Conservation (phyloP, 1,140 invertebrate genomes). For the Notospermus geniculatus region DNA sequence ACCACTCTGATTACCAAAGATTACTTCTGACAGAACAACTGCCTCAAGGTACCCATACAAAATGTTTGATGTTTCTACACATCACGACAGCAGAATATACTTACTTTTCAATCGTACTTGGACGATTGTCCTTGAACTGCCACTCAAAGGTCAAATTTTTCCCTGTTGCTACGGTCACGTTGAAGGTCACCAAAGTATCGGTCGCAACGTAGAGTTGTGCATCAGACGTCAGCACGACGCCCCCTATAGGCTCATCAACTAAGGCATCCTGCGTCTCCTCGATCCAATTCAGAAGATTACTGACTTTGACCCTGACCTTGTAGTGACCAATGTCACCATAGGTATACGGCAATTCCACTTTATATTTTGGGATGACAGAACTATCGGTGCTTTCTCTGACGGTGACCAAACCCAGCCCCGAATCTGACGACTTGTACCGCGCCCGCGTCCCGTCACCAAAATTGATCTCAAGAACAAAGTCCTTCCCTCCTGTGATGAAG, state of each 20-base stretch:
- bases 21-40: too few relatives aligned
- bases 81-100: too few relatives aligned
- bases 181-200: slow-evolving; percentile 18
- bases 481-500: slow-evolving; percentile 10
- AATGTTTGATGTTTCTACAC: too few relatives aligned
- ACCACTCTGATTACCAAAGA: too few relatives aligned
- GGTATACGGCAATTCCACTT: slow-evolving; percentile 13
- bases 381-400: background rate
- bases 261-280: background rate
- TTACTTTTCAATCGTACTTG: slow-evolving; percentile 15
- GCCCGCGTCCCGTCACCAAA: slow-evolving; percentile 22
- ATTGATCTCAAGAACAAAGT: slow-evolving; percentile 18
- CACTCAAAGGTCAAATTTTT: slow-evolving; percentile 26
- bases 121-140: slow-evolving; percentile 16
- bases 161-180: slow-evolving; percentile 24
- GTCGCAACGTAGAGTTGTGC: slow-evolving; percentile 12
- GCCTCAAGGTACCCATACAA: too few relatives aligned
- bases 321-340: slow-evolving; percentile 20
- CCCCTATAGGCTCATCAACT: slow-evolving; percentile 27
- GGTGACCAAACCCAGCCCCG: background rate
- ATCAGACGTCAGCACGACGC: slow-evolving; percentile 15
- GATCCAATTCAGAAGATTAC: slow-evolving; percentile 20
- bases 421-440: background rate
- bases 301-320: slow-evolving; percentile 21
- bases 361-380: slow-evolving; percentile 15